phyloP scores from a whole-genome alignment of 2,797 vertebrate genomes.

The Argentina silus region DNA sequence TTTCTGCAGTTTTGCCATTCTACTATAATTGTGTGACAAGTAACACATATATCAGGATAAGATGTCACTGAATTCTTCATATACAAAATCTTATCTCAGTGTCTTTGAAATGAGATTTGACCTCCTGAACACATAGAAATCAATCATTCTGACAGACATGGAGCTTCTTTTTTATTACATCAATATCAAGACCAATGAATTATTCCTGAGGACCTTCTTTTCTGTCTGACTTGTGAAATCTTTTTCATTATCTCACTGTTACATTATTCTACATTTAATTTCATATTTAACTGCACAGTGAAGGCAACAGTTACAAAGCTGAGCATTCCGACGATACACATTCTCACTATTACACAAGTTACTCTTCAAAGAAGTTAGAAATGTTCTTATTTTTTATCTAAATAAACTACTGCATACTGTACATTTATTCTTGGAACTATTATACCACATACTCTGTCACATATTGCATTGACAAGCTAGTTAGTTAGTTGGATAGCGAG shows the following conservation, averaged over 20 bases:
- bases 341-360: no score
- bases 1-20: no score
- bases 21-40: slow-evolving; percentile 3
- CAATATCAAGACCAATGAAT: slow-evolving; percentile 60
- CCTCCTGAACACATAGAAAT: slow-evolving; percentile 76
- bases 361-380: no score
- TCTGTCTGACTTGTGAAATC: slow-evolving; percentile 35
- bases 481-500: no score
- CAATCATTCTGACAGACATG: slow-evolving; percentile 80
- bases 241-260: slow-evolving; percentile 43
- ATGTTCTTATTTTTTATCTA: no score
- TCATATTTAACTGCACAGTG: not conserved
- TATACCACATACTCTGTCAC: no score
- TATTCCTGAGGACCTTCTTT: slow-evolving; percentile 48
- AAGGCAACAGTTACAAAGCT: no score
- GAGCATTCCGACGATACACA: no score
- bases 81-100: slow-evolving; percentile 79
- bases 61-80: slow-evolving; percentile 74
- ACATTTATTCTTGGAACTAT: no score
- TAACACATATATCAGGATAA: slow-evolving; percentile 76
- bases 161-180: slow-evolving; percentile 50
- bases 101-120: slow-evolving; percentile 78
- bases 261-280: slow-evolving; percentile 20
- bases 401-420: no score
- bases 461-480: no score